Evolutionary conservation across 2,888 invertebrate genomes (phyloP), one percentile per base, ranked within the genome.

Genomic region (Parnassius apollo): DNA sequence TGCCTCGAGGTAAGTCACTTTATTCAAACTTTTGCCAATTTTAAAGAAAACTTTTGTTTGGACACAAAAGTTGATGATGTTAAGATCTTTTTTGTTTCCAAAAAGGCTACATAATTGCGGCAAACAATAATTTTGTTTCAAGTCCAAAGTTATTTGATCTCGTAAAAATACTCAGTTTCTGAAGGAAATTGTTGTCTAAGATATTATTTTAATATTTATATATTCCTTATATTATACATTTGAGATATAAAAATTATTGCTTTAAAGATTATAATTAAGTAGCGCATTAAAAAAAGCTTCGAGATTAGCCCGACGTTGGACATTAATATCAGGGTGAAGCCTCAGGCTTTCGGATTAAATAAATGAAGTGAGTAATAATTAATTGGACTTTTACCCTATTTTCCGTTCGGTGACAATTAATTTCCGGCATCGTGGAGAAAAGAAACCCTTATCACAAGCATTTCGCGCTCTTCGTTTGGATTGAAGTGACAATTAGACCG

Each of bases 311-410:
- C 75, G 82, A 78, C 84, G 84, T 81, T 74, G 80, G 80, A 78
- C 86, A 85, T 86, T 86, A 88, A 88, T 88, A 86, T 87, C 77
- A 80, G 78, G 85, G 86, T 84, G 85, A 89, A 86, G 82, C 81
- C 78, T 74, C 76, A 72, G 78, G 79, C 80, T 81, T 78, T 78
- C 78, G 86, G 86, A 88, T 90, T 90, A 90, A 89, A 91, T 90
- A 90, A 90, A 90, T 91, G 90, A 90, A 91, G 86, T 91, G 88
- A 86, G 86, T 88, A 89, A 89, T 91, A 91, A 91, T 91, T 90
- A 91, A 91, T 91, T 90, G 90, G 88, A 90, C 83, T 91, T 90
- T 88, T 86, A 83, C 90, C 91, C 91, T 86, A 90, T 91, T 91
- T 90, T 90, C 89, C 86, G 90, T 90, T 90, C 86, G 87, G 90